A percentile compares a stretch with the other conserved stretches of the same genome.
Conservation (phyloP, 2,113 vertebrate species). For the Murina feae region DNA sequence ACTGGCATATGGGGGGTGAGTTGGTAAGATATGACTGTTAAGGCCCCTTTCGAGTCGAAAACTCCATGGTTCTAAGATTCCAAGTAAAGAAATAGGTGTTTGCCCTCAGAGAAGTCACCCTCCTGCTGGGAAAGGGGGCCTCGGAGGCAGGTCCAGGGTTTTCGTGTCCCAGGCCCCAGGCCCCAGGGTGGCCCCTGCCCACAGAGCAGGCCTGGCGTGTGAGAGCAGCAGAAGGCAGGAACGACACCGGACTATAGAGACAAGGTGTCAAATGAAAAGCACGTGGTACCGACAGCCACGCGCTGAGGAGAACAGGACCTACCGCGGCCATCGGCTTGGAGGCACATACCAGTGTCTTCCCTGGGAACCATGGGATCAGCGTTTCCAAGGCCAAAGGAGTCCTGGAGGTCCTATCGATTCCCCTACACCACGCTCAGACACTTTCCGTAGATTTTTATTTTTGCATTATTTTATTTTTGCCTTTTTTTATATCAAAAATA, state of each 20-base stretch:
- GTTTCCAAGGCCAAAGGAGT: not conserved
- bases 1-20: not conserved
- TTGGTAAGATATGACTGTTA: not conserved
- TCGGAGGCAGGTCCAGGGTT: not conserved
- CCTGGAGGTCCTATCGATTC: too few species aligned
- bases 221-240: not conserved
- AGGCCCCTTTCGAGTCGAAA: not conserved
- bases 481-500: not conserved
- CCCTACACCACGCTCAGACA: not conserved
- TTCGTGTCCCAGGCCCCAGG: not conserved
- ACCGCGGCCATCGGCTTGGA: not conserved
- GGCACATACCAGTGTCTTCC: too few species aligned
- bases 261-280: not conserved
- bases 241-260: not conserved
- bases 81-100: not conserved
- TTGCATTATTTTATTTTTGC: not conserved
- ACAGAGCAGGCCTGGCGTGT: not conserved
- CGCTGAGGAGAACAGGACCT: not conserved
- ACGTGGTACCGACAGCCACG: not conserved
- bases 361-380: not conserved
- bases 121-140: not conserved
- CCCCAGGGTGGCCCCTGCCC: too few species aligned
- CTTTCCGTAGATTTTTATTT: not conserved
- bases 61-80: not conserved
- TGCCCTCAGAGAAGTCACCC: not conserved